Evolutionary conservation across 2,797 vertebrate species (phyloP).

Genomic region (Gymnothorax reevesii): DNA sequence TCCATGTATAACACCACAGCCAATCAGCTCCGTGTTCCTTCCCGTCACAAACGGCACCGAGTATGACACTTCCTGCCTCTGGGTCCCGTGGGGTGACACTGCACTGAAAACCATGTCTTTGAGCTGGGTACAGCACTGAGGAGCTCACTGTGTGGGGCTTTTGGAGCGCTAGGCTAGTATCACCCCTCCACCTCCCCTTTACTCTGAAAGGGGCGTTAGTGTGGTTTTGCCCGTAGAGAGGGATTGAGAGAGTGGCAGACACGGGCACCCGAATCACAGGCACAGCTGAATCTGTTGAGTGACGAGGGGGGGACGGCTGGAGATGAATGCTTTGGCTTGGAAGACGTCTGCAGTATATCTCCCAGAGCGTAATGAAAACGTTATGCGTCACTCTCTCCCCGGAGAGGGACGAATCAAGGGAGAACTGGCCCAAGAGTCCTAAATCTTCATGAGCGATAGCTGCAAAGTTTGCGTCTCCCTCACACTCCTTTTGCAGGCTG

Average conservation of each 20-base stretch:
- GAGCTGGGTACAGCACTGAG: neutral
- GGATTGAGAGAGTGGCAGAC: neutral
- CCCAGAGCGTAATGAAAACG: slow-evolving; percentile 44
- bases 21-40: neutral
- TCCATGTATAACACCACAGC: neutral
- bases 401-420: neutral
- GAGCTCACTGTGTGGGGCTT: neutral
- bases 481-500: slow-evolving; percentile 20
- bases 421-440: slow-evolving; percentile 41
- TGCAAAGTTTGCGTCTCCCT: slow-evolving; percentile 44
- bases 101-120: no score
- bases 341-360: slow-evolving; percentile 56
- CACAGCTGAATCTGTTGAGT: slow-evolving; percentile 57
- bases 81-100: no score
- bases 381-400: slow-evolving; percentile 39
- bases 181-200: neutral
- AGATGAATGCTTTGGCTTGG: slow-evolving; percentile 59
- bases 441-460: slow-evolving; percentile 60
- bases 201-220: slow-evolving; percentile 42
- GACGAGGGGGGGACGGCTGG: slow-evolving; percentile 45
- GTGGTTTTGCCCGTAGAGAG: slow-evolving; percentile 45
- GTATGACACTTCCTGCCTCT: no score
- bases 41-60: neutral
- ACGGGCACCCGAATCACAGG: slow-evolving; percentile 48
- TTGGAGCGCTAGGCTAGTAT: neutral